Evolutionary conservation across 2,888 invertebrate genomes (phyloP).

Genomic region (Plagodis dolabraria): DNA sequence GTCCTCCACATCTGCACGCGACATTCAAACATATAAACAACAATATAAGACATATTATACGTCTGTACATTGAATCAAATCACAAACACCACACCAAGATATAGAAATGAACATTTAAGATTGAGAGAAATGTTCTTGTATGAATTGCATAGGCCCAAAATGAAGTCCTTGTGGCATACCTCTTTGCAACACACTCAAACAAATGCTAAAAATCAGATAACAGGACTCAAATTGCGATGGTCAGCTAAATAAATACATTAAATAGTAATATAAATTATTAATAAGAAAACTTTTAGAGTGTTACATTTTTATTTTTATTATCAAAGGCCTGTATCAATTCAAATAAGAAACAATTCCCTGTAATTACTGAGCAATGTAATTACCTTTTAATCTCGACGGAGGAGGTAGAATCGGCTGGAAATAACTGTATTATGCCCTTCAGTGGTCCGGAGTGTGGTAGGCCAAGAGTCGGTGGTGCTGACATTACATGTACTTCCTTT

Average conservation of each 20-base stretch:
- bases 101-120: slow-evolving; percentile 19
- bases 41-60: slow-evolving; percentile 7
- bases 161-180: slow-evolving; percentile 30
- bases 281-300: background rate
- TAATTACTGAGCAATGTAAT: slow-evolving; percentile 49
- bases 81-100: slow-evolving; percentile 31
- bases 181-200: background rate
- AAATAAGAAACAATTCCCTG: slow-evolving; percentile 36
- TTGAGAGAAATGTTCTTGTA: slow-evolving; percentile 34
- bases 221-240: too few species aligned
- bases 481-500: slow-evolving; percentile 54
- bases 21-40: slow-evolving; percentile 29
- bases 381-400: slow-evolving; percentile 60
- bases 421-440: slow-evolving; percentile 84
- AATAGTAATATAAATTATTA: background rate
- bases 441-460: slow-evolving; percentile 80
- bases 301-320: slow-evolving; percentile 2
- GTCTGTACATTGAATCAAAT: slow-evolving; percentile 12
- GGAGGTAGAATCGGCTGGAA: slow-evolving; percentile 64
- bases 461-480: slow-evolving; percentile 81
- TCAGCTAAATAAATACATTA: background rate
- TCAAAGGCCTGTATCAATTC: slow-evolving; percentile 27
- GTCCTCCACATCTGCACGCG: slow-evolving; percentile 96
- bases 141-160: slow-evolving; percentile 22
- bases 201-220: background rate